These are phyloP conservation scores for Neotoxoptera formosana DNA, from an alignment of 1,140 invertebrate genomes.

Conservation along the genomic window DNA sequence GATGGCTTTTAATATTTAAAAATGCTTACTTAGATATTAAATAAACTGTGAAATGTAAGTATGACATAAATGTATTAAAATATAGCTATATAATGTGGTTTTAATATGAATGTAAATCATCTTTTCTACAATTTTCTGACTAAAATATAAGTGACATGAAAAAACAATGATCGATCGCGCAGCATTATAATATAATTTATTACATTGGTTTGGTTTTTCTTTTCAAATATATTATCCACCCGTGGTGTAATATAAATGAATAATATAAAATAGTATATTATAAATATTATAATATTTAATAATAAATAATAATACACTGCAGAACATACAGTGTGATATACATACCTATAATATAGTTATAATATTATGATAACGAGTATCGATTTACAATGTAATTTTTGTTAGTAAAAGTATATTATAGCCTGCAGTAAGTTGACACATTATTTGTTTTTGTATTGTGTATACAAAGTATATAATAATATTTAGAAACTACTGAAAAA, in stretches of 20 bases:
- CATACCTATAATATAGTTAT: not conserved
- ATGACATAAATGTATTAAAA: too few relatives aligned
- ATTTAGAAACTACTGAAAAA: not conserved
- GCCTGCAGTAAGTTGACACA: not conserved
- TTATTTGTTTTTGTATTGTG: not conserved
- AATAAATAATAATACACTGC: not conserved
- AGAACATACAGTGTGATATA: not conserved
- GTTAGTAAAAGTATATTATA: not conserved
- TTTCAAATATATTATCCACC: not conserved
- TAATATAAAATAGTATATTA: not conserved
- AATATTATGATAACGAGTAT: not conserved
- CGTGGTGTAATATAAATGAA: not conserved
- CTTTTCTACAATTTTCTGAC: not conserved
- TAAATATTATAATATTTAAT: too few relatives aligned
- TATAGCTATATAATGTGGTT: not conserved
- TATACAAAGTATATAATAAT: not conserved
- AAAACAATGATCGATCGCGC: not conserved
- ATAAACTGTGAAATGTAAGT: not conserved
- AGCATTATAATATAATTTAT: not conserved
- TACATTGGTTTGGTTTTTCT: not conserved
- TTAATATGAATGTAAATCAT: not conserved
- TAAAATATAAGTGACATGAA: not conserved
- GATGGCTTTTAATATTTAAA: not conserved
- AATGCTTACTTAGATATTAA: not conserved
- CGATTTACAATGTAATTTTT: not conserved